Percentiles rank a stretch among this genome's conserved stretches.
phyloP scores from a whole-genome alignment of 92 coral and sea anemone species.

The Parazoanthus darwini region DNA sequence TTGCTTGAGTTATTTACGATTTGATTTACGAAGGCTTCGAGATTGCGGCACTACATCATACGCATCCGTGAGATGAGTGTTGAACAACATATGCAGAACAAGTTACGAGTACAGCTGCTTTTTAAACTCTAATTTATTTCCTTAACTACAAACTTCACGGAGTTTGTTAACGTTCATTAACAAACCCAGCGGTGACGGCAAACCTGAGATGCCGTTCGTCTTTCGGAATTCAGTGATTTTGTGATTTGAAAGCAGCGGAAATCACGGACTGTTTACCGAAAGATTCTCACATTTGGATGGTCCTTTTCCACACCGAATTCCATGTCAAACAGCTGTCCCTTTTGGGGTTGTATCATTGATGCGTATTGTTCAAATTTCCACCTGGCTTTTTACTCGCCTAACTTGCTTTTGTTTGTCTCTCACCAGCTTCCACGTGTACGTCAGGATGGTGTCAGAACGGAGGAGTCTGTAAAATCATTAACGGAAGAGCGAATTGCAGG shows the following conservation, averaged over 20 bases:
- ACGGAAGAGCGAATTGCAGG: constrained; percentile 81
- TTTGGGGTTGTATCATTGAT: constrained; percentile 36
- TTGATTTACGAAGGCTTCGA: constrained; percentile 13
- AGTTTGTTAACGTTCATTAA: constrained; percentile 32
- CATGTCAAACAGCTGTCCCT: constrained; percentile 33
- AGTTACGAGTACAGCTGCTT: constrained; percentile 36
- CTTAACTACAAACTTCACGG: constrained; percentile 4
- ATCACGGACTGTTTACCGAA: constrained; percentile 5
- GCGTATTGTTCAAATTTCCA: constrained; percentile 49
- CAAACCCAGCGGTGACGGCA: neutral
- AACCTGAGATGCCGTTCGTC: constrained; percentile 1
- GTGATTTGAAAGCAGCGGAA: neutral
- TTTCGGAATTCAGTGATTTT: constrained; percentile 40
- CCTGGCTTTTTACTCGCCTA: constrained; percentile 65
- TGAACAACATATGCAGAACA: constrained; percentile 10
- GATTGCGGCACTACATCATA: neutral
- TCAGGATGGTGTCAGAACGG: constrained; percentile 77
- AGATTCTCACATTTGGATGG: constrained; percentile 17
- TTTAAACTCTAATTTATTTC: constrained; percentile 7
- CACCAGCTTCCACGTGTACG: constrained; percentile 84
- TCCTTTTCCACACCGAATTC: constrained; percentile 26
- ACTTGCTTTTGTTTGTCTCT: constrained; percentile 52
- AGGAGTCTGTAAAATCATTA: constrained; percentile 63
- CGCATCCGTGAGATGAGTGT: neutral
- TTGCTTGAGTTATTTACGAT: constrained; percentile 20